Base-by-base conservation (phyloP, 2,888 invertebrate species). In the Beris chalybata region DNA sequence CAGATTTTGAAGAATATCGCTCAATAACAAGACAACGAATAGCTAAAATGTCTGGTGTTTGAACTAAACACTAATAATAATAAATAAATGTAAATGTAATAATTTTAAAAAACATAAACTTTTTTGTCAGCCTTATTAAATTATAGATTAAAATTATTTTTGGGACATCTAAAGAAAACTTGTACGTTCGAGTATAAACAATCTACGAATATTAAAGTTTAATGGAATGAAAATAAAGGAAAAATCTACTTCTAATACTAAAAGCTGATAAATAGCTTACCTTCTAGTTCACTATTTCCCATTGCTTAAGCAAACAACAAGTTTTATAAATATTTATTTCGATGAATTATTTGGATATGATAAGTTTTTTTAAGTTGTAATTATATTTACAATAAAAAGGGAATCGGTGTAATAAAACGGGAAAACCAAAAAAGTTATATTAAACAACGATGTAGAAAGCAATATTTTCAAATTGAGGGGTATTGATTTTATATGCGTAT, bases 271-370 rank as follows among this genome's bases (percentile, higher is more conserved):
- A 48, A 43, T 59, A 67, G 69, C 73, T 75, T 74, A 75, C 75
- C 75, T 75, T 75, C 74, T 55, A 75, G 70, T 67, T 73, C 74
- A 72, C 74, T 75, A 71, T 72, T 71, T 73, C 74, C 74, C 74
- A 74, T 71, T 70, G 74, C 74, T 74, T 70, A 67, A 68, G 67
- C 68, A 66, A 63, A 69, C 50, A 56, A 69, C 44, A 68, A 63
- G 44, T 56, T 69, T 67, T 61, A 66, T 48, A 65, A 52, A 56
- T 43, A 43, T 64, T 52, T 63, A 32, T 32, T 32, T 58, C 12
- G 52, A 22, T 5, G 38, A 38, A 38, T 15, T 15, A 43, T 61
- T 52, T 50, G 38, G 9, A 38, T 38, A 22, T 22, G 22, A 22
- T 22, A 22, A 22, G 38, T 38, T 38, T 38, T 32, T 38, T 1